These are phyloP conservation scores for Salpingus planirostris DNA, from an alignment of 2,888 invertebrate genomes.

Conservation along the genomic window DNA sequence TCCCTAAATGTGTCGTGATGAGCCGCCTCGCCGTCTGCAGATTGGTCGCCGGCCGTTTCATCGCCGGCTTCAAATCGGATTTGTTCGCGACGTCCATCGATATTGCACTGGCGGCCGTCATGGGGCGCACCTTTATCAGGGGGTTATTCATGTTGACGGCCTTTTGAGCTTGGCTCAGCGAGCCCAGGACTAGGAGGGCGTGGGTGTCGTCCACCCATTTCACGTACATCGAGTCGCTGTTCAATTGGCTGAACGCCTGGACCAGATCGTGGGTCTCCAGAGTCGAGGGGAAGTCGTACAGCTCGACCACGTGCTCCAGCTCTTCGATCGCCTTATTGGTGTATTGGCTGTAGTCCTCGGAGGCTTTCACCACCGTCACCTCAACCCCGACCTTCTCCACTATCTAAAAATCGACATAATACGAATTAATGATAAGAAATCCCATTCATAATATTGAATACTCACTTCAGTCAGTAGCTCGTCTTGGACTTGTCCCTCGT, in stretches of 20 bases:
- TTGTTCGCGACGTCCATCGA: conserved; percentile 31
- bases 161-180: conserved; percentile 35
- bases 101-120: conserved; percentile 31
- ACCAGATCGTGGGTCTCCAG: conserved; percentile 38
- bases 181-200: conserved; percentile 36
- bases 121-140: conserved; percentile 37
- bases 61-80: conserved; percentile 36
- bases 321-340: conserved; percentile 28
- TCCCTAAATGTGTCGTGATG: conserved; percentile 37
- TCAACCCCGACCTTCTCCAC: conserved; percentile 31
- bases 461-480: conserved; percentile 27
- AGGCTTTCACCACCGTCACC: conserved; percentile 29
- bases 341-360: conserved; percentile 31
- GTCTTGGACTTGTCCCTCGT: conserved; percentile 31
- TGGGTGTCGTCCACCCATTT: conserved; percentile 42
- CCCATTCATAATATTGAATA: conserved; percentile 1
- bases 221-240: conserved; percentile 37
- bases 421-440: neutral
- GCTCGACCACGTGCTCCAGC: conserved; percentile 38
- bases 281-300: conserved; percentile 38
- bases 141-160: conserved; percentile 32
- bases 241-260: conserved; percentile 35
- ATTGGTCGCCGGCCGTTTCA: conserved; percentile 38
- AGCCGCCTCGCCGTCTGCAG: conserved; percentile 38
- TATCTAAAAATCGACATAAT: conserved; percentile 20